Base-by-base conservation (phyloP, 2,888 invertebrate genomes). In the Calliphora vomitoria region DNA sequence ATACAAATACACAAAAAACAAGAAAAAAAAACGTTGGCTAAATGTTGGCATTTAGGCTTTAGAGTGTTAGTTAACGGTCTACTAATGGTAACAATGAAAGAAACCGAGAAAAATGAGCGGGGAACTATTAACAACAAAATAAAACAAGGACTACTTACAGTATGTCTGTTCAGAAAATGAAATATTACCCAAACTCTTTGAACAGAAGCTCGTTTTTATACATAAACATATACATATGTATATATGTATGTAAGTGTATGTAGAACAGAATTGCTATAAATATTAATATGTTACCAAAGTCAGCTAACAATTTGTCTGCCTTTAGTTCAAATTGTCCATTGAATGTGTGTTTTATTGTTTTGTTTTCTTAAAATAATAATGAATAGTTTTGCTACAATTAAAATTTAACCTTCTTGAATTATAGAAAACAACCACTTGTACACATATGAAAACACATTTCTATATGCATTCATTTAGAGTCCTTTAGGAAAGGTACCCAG, bases 261-360 rank as follows among this genome's bases (percentile, higher is more conserved):
- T 20, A 58, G 4, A 31, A 31, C n/a, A 35, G 15, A n/a, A 25
- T 60, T 68, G 44, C n/a, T 20, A 72, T 72, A 72, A 58, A 58
- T 58, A 20, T 20, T 25, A 15, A 55, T 44, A 55, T 55, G 41
- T 55, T 58, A 38, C 15, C 20, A 58, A n/a, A 58, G 20, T 69
- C 55, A 2, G 18, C 10, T 8, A n/a, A n/a, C n/a, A 62, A 11
- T 68, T 44, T 68, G 2, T 6, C 8, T 35, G 15, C 15, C 2
- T 75, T 75, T 62, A 11, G 72, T 79, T 86, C 75, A 74, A 79
- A 86, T 69, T 68, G 68, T 53, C 62, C 60, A 72, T 74, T 82
- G 69, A 80, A 80, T 80, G 55, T 58, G 38, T 53, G 47, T 81
- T 62, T 62, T 18, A 5, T 38, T 60, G 8, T 38, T 53, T 62